These are phyloP conservation scores for Montipora capricornis DNA, from an alignment of 64 coral and sea anemone species.

Conservation along the genomic window DNA sequence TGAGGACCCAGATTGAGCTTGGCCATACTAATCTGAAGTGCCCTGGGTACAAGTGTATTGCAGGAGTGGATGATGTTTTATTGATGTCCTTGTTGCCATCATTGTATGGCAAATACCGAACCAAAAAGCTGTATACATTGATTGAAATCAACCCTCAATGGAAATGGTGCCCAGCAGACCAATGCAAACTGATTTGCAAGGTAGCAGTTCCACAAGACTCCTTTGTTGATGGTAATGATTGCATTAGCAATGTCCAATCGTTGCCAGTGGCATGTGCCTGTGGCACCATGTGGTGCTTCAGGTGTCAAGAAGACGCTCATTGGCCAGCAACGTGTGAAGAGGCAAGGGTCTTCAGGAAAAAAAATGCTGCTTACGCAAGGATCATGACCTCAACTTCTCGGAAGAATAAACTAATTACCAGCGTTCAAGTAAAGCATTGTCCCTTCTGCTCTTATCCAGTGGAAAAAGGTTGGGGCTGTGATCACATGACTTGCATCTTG, in stretches of 20 bases:
- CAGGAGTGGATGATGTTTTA: constrained; percentile 47
- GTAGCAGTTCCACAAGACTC: neutral
- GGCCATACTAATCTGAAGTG: constrained; percentile 55
- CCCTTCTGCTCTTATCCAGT: constrained; percentile 77
- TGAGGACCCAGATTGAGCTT: constrained; percentile 29
- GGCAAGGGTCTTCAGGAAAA: constrained; percentile 54
- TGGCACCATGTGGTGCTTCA: constrained; percentile 76
- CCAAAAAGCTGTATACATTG: constrained; percentile 33
- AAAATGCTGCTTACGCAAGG: constrained; percentile 54
- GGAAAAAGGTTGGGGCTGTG: constrained; percentile 75
- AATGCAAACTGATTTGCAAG: constrained; percentile 58
- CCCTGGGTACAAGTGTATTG: constrained; percentile 60
- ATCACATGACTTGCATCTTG: constrained; percentile 65
- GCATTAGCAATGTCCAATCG: neutral
- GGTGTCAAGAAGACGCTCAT: constrained; percentile 79
- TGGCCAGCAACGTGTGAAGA: constrained; percentile 85
- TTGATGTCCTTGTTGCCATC: constrained; percentile 76
- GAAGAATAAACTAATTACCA: constrained; percentile 26
- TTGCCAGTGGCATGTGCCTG: constrained; percentile 81
- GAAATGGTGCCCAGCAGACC: constrained; percentile 75
- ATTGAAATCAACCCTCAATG: constrained; percentile 47
- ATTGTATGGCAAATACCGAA: constrained; percentile 45
- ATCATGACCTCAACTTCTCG: neutral
- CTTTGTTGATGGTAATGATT: neutral
- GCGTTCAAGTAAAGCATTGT: constrained; percentile 71